A percentile compares a stretch with the other conserved stretches of the same genome.
Conservation (phyloP, 2,113 vertebrate species). For the Damaliscus lunatus region DNA sequence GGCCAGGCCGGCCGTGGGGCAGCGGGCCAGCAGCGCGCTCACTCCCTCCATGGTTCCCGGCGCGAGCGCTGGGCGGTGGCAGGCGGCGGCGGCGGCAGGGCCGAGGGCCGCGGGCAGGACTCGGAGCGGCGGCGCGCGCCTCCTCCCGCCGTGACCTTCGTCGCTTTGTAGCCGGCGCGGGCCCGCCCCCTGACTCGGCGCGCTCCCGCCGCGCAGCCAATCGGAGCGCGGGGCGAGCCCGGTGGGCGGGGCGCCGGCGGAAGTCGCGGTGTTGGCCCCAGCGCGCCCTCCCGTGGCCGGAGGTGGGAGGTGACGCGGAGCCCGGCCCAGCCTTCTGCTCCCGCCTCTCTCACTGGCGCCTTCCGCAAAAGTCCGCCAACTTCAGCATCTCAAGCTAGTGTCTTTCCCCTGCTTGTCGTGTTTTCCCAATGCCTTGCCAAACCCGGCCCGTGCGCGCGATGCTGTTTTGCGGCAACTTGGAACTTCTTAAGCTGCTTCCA, state of each 20-base stretch:
- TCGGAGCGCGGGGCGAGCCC: background rate
- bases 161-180: slow-evolving; percentile 72
- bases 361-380: background rate
- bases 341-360: too few relatives aligned
- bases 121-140: slow-evolving; percentile 44
- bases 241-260: slow-evolving; percentile 46
- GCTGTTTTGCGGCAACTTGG: background rate
- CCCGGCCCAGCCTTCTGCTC: background rate
- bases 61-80: background rate
- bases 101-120: background rate
- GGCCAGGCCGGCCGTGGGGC: slow-evolving; percentile 80
- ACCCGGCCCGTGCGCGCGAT: background rate
- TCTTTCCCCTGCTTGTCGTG: background rate
- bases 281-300: slow-evolving; percentile 14
- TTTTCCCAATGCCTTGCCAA: background rate
- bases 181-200: slow-evolving; percentile 58
- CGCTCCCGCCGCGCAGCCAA: slow-evolving; percentile 65
- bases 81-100: background rate
- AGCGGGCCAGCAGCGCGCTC: slow-evolving; percentile 80
- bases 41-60: slow-evolving; percentile 83
- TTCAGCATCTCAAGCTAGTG: background rate
- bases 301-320: background rate
- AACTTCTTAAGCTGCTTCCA: background rate
- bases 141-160: slow-evolving; percentile 65
- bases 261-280: background rate